A percentile compares a stretch with the other conserved stretches of the same genome.
These are phyloP conservation scores for Crambe crambe DNA, from an alignment of 37 sponge, comb jelly and placozoan genomes.

Conservation along the genomic window DNA sequence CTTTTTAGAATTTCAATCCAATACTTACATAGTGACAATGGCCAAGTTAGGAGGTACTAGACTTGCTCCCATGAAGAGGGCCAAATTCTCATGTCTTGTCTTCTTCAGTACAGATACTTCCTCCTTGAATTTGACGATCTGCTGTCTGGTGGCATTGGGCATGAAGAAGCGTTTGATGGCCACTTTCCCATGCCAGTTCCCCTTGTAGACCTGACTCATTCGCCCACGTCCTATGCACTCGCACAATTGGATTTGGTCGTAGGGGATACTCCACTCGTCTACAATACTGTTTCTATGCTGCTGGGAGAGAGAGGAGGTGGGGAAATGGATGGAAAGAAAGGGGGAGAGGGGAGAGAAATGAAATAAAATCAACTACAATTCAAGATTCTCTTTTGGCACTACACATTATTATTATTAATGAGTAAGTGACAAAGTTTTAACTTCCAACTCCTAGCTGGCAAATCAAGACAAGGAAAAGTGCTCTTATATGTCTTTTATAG, in stretches of 20 bases:
- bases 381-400: too few relatives aligned
- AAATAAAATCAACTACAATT: not conserved
- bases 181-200: conserved; percentile 96
- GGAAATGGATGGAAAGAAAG: not conserved
- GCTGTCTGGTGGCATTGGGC: conserved; percentile 74
- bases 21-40: conserved; percentile 84
- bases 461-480: too few relatives aligned
- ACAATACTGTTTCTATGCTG: conserved; percentile 70
- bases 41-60: conserved; percentile 83
- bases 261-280: conserved; percentile 94
- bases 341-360: not conserved
- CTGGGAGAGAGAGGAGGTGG: not conserved
- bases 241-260: conserved; percentile 58
- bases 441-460: too few relatives aligned
- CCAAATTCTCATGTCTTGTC: conserved; percentile 88
- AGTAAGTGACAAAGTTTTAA: too few relatives aligned
- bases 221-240: conserved; percentile 46
- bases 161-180: conserved; percentile 77
- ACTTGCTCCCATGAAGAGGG: conserved; percentile 95
- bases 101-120: conserved; percentile 85
- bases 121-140: conserved; percentile 73
- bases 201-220: conserved; percentile 65
- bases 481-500: too few relatives aligned
- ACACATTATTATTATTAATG: too few relatives aligned
- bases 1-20: not conserved